phyloP scores from a whole-genome alignment of 2,113 vertebrate species.

The Conger conger region DNA sequence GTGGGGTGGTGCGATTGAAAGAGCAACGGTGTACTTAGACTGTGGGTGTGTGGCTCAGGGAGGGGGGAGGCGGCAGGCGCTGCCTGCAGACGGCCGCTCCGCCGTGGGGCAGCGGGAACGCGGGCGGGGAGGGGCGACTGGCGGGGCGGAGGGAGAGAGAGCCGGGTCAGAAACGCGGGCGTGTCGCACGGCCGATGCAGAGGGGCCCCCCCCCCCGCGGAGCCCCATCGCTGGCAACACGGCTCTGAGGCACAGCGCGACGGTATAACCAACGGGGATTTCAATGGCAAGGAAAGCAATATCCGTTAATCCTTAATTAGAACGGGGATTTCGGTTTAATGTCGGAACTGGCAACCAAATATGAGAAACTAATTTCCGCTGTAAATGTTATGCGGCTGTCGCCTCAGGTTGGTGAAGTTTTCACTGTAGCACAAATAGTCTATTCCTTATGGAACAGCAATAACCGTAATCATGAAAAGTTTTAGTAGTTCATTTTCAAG shows the following conservation, averaged over 20 bases:
- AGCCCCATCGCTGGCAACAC: slow-evolving; percentile 17
- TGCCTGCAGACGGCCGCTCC: slow-evolving; percentile 14
- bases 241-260: slow-evolving; percentile 11
- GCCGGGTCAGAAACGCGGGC: slow-evolving; percentile 45
- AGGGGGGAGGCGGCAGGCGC: slow-evolving; percentile 3
- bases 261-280: neutral
- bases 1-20: slow-evolving; percentile 23
- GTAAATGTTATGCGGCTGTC: neutral
- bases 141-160: slow-evolving; percentile 32
- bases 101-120: neutral
- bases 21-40: slow-evolving; percentile 38
- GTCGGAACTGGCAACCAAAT: neutral
- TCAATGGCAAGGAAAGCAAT: neutral
- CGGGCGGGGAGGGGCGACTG: neutral
- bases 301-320: neutral
- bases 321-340: neutral
- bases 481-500: neutral
- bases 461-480: neutral
- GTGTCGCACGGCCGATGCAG: slow-evolving; percentile 44
- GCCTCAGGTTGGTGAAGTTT: neutral
- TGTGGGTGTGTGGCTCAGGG: slow-evolving; percentile 25
- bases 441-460: neutral
- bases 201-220: slow-evolving; percentile 16
- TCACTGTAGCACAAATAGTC: neutral
- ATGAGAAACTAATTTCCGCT: neutral